Conservation (phyloP, 2,113 vertebrate genomes). For the Crotalus horridus region DNA sequence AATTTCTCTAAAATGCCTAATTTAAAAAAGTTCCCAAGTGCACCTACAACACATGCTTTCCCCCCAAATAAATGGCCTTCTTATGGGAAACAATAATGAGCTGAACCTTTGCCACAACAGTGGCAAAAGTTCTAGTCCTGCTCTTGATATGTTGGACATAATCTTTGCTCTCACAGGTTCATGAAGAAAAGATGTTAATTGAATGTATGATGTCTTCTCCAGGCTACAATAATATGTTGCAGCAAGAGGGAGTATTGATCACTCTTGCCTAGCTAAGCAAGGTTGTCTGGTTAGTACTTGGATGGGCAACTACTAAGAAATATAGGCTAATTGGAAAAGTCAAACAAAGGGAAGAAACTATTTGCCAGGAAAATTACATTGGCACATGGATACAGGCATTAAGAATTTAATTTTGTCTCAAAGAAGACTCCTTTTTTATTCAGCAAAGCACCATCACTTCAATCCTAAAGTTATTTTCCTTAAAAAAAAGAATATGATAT, state of each 20-base stretch:
- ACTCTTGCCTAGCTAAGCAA: too few relatives aligned
- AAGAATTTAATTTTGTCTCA: too few relatives aligned
- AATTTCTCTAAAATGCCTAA: too few relatives aligned
- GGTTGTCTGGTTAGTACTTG: too few relatives aligned
- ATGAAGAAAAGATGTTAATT: not conserved
- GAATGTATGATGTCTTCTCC: not conserved
- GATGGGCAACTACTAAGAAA: too few relatives aligned
- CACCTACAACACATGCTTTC: not conserved
- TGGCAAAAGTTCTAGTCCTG: not conserved
- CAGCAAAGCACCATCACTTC: not conserved
- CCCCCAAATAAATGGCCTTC: not conserved
- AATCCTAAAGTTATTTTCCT: not conserved
- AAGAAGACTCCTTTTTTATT: not conserved
- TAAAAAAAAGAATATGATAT: not conserved
- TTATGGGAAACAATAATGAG: not conserved
- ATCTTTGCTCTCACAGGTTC: not conserved
- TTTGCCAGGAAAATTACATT: too few relatives aligned
- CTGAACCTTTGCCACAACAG: not conserved
- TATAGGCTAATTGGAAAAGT: too few relatives aligned
- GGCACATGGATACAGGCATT: too few relatives aligned
- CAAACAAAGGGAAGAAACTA: too few relatives aligned
- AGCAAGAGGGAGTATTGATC: too few relatives aligned
- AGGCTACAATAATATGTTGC: not conserved
- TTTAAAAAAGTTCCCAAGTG: too few relatives aligned
- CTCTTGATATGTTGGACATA: not conserved